Conservation (phyloP, 2,113 vertebrate genomes). For the Dasyprocta punctata region DNA sequence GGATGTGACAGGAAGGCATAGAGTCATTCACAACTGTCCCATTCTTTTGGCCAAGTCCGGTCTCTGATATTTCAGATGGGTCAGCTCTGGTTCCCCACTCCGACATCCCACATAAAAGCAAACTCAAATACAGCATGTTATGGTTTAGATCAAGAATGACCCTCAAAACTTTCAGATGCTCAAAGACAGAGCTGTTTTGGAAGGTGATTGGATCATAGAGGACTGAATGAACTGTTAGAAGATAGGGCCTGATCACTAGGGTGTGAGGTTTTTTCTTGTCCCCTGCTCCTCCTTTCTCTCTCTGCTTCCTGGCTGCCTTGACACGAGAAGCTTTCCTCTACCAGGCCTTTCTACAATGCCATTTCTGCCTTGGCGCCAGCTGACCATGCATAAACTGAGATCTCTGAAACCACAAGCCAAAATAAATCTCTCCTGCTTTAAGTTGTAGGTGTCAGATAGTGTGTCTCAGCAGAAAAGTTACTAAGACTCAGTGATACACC, state of each 20-base stretch:
- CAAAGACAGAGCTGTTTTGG: neutral
- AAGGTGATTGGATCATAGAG: neutral
- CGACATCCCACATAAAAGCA: neutral
- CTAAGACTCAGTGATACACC: neutral
- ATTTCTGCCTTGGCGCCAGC: neutral
- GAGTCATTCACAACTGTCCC: accelerated
- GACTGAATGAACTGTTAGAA: neutral
- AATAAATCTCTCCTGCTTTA: neutral
- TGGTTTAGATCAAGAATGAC: neutral
- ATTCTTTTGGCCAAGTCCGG: neutral
- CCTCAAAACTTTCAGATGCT: neutral
- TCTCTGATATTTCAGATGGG: neutral
- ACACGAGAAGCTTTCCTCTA: neutral
- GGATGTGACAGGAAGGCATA: neutral
- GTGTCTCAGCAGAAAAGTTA: neutral
- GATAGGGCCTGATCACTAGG: neutral
- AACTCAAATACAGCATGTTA: neutral
- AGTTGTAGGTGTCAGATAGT: neutral
- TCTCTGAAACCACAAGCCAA: neutral
- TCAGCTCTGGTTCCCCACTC: too few species aligned
- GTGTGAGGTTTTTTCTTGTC: neutral
- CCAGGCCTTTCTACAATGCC: neutral
- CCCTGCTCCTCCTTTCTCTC: neutral
- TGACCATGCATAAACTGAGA: neutral
- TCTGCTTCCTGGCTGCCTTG: neutral